Evolutionary conservation across 1,140 invertebrate species (phyloP).

Genomic region (silkworm (Bombyx mori)): ASM3026992v2 NC_085131.1:2888001-2888500

Average conservation of each 20-base stretch:
- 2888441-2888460: conserved; percentile 23
- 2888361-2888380: conserved; percentile 46
- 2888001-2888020: conserved; percentile 34
- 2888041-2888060: conserved; percentile 43
- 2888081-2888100: conserved; percentile 47
- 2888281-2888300: conserved; percentile 15
- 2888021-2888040: conserved; percentile 20
- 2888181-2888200: too few relatives aligned
- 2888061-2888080: conserved; percentile 20
- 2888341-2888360: conserved; percentile 34
- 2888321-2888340: conserved; percentile 43
- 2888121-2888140: too few relatives aligned
- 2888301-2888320: conserved; percentile 31
- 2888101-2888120: too few relatives aligned
- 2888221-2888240: too few relatives aligned
- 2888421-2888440: conserved; percentile 18
- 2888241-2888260: too few relatives aligned
- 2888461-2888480: conserved; percentile 13
- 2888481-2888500: neutral
- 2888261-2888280: neutral
- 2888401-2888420: conserved; percentile 35
- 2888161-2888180: too few relatives aligned
- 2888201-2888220: too few relatives aligned
- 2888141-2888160: too few relatives aligned
- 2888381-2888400: conserved; percentile 59